phyloP scores from a whole-genome alignment of 1,140 invertebrate genomes.

The Saccostrea glomerata region DNA sequence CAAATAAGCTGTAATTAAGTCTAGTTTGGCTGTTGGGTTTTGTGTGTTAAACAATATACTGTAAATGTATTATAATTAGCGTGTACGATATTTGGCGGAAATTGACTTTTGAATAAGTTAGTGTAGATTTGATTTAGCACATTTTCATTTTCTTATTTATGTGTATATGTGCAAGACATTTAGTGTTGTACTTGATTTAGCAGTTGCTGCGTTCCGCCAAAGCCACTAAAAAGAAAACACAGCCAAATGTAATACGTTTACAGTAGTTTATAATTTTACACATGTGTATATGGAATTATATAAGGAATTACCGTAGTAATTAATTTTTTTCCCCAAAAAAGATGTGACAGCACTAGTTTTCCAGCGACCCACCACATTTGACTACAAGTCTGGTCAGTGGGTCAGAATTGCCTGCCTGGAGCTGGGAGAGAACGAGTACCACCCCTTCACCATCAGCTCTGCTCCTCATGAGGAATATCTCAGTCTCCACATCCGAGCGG shows the following conservation, averaged over 20 bases:
- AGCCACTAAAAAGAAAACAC: too few relatives aligned
- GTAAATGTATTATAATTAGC: too few relatives aligned
- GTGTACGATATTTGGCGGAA: too few relatives aligned
- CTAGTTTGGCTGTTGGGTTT: background rate
- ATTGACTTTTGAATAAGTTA: too few relatives aligned
- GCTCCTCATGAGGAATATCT: conserved; percentile 98
- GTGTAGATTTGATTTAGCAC: too few relatives aligned
- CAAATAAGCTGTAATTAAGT: background rate
- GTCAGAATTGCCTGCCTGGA: conserved; percentile 95
- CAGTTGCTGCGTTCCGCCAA: too few relatives aligned
- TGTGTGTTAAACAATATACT: too few relatives aligned
- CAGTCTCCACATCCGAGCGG: conserved; percentile 95
- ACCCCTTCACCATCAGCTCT: conserved; percentile 98
- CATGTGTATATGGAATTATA: background rate
- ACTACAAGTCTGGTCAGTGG: conserved; percentile 94
- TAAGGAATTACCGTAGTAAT: background rate
- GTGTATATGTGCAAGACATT: too few relatives aligned
- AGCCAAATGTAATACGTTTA: too few relatives aligned
- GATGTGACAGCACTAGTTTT: conserved; percentile 82
- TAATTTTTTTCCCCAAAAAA: conserved; percentile 55
- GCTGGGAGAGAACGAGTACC: conserved; percentile 95
- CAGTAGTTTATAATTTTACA: too few relatives aligned
- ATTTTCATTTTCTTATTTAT: too few relatives aligned
- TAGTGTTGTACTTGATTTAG: too few relatives aligned
- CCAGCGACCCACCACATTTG: conserved; percentile 93